Conservation (phyloP, 2,797 vertebrate species). For the Anguilla marmorata region DNA sequence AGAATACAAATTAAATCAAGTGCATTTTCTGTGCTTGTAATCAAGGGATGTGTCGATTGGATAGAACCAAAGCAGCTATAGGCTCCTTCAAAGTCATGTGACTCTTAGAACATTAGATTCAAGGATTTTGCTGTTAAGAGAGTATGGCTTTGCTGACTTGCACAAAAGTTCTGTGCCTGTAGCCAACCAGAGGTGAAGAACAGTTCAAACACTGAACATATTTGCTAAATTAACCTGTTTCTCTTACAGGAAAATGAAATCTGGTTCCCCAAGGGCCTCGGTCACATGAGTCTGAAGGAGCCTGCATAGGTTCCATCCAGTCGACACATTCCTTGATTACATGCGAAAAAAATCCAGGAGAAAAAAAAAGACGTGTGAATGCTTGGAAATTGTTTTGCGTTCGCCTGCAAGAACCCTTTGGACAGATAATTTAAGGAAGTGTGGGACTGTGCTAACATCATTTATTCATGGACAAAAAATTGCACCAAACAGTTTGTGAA, state of each 20-base stretch:
- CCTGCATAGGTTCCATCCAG: neutral
- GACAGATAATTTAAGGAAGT: neutral
- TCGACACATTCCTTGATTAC: neutral
- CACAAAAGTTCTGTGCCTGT: too few species aligned
- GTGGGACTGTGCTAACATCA: neutral
- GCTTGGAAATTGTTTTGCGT: too few species aligned
- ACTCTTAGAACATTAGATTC: too few species aligned
- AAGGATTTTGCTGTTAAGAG: too few species aligned
- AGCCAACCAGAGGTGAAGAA: too few species aligned
- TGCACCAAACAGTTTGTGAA: neutral
- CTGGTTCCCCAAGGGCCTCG: neutral
- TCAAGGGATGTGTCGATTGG: constrained; percentile 4
- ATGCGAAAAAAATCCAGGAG: neutral
- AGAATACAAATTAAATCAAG: too few species aligned
- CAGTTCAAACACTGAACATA: too few species aligned
- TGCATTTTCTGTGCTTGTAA: neutral
- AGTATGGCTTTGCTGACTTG: too few species aligned
- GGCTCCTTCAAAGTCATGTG: neutral
- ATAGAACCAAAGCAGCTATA: neutral
- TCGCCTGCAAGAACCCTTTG: too few species aligned
- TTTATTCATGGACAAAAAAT: neutral
- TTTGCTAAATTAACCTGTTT: neutral
- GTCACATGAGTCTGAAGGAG: neutral
- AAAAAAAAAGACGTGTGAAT: neutral
- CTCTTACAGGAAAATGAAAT: neutral